phyloP scores from a whole-genome alignment of 2,797 vertebrate genomes.

The Manis pentadactyla region DNA sequence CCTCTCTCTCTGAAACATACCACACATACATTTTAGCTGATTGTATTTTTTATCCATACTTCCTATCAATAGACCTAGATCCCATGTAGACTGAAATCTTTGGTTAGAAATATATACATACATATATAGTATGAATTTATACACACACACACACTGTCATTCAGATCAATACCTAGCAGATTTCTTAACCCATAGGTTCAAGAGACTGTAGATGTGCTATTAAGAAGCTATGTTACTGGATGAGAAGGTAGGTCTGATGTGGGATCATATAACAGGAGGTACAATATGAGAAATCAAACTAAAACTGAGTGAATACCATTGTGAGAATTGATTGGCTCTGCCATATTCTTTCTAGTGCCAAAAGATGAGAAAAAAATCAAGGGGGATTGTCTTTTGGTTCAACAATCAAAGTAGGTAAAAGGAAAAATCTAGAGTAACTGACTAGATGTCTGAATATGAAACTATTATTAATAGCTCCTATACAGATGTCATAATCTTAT shows the following conservation, averaged over 20 bases:
- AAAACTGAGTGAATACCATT: background rate
- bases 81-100: background rate
- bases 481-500: background rate
- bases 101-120: background rate
- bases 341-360: background rate
- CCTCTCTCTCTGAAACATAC: background rate
- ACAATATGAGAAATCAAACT: background rate
- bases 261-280: background rate
- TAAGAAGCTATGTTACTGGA: too few species aligned
- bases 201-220: background rate
- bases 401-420: background rate
- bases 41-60: background rate
- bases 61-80: slow-evolving; percentile 7
- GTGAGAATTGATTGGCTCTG: background rate
- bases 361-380: background rate
- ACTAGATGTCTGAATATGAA: background rate
- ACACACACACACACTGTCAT: background rate
- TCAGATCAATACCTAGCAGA: background rate
- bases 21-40: background rate
- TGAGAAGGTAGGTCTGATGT: too few species aligned
- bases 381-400: background rate
- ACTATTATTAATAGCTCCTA: background rate
- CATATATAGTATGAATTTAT: too few species aligned
- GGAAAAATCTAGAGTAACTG: background rate
- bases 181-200: background rate